A percentile compares a stretch with the other conserved stretches of the same genome.
phyloP scores from a whole-genome alignment of 2,888 invertebrate species.

The Pseudeuparius sepicola region DNA sequence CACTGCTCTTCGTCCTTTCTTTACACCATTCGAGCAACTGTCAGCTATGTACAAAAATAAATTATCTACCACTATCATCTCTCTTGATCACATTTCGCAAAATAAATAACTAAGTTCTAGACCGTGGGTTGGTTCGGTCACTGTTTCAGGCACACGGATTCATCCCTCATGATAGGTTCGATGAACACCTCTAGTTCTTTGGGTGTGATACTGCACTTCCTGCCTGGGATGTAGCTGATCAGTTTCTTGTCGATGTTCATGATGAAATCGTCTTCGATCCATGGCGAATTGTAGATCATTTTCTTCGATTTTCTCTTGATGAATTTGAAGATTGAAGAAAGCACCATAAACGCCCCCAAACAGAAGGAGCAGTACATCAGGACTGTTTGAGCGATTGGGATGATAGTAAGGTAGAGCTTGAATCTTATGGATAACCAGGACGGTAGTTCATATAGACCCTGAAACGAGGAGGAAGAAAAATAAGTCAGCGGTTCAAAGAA shows the following conservation, averaged over 20 bases:
- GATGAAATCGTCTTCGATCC: conserved; percentile 32
- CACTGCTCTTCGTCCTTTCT: too few relatives aligned
- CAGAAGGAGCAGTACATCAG: conserved; percentile 47
- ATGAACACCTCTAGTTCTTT: conserved; percentile 36
- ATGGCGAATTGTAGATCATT: conserved; percentile 22
- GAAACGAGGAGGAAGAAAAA: conserved; percentile 35
- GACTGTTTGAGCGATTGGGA: conserved; percentile 52
- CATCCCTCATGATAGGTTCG: too few relatives aligned
- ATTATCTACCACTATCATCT: too few relatives aligned
- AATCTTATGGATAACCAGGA: conserved; percentile 52
- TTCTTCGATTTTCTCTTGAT: conserved; percentile 22
- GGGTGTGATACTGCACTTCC: conserved; percentile 26
- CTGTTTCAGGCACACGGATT: too few relatives aligned
- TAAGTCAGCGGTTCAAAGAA: too few relatives aligned
- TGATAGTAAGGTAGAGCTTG: conserved; percentile 59
- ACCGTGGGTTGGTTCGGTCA: too few relatives aligned
- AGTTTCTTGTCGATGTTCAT: conserved; percentile 31
- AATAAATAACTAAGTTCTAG: too few relatives aligned
- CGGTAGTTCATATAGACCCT: conserved; percentile 64
- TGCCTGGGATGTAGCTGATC: conserved; percentile 31
- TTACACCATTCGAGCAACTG: too few relatives aligned
- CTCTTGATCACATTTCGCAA: too few relatives aligned
- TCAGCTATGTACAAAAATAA: too few relatives aligned
- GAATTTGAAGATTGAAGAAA: conserved; percentile 40
- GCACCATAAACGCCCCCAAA: conserved; percentile 42